Base-by-base conservation (phyloP, 2,888 invertebrate genomes). In the Chaetogeoica ovagalla region DNA sequence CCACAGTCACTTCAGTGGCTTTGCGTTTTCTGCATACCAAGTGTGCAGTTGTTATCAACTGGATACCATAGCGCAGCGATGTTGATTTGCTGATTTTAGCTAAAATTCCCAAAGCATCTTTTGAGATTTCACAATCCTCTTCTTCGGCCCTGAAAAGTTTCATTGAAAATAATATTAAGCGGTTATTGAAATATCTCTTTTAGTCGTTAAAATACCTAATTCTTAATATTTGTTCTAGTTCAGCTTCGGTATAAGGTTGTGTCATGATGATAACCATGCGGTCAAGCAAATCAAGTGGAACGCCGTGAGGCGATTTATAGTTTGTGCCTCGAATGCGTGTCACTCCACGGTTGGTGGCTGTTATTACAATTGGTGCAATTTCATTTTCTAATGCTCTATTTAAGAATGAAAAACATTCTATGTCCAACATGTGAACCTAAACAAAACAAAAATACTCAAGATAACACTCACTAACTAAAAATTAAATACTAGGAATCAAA, bases 321-420 rank as follows among this genome's bases (percentile, higher is more conserved):
- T 92, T 92, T 23, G 97, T 98, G 39, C 98, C 99, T 74, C 98
- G 89, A 84, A 99, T 98, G 83, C 94, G 91, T 0, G 98, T 98
- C 82, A 98, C 96, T 82, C 91, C 92, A 85, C 98, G 90, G 88
- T 99, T 99, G 21, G 99, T 99, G 0, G 99, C 99, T 96, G 99
- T 98, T 63, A 99, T 96, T 0, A 99, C 94, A 0, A 99, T 92
- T 0, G 99, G 99, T 0, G 98, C 94, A 89, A 98, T 96, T 85
- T 99, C 98, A 66, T 94, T 94, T 86, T 99, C 99, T 43, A 99
- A 87, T 0, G 98, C 98, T 8, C 99, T 91, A 88, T 99, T 99
- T 11, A 99, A 88, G 87, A 94, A 99, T 0, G 98, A 98, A 88
- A 99, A 99, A 86, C 98, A 99, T 86, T 99, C 99, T 65, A 99